Base-by-base conservation (phyloP, 1,140 invertebrate genomes). In the Sipha flava region DNA sequence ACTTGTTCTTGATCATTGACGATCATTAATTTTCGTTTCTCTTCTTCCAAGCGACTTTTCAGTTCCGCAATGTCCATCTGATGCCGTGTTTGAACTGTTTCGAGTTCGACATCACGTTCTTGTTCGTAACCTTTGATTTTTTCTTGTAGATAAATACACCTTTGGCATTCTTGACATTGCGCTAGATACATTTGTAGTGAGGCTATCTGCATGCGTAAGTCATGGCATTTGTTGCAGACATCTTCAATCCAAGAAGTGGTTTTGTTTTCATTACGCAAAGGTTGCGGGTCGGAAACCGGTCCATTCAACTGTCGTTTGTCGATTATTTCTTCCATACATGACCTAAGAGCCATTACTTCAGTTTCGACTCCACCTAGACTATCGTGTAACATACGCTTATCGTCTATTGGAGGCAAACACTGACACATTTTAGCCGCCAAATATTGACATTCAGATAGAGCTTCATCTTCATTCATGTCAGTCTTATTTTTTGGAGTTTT, bases 341-440 rank as follows among this genome's bases (percentile, higher is more conserved):
- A 72, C 18, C 81, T 23, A n/a, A 83, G 49, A 3, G 79, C 66
- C 23, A 68, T 54, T 2, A 83, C 80, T 79, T 83, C 83, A 29
- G 80, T 80, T 7, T 75, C 70, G 18, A 82, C 80, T 37, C 77
- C 80, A 14, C 80, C 81, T 3, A 84, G 47, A 62, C 81, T 72
- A 26, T 82, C 81, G 34, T 81, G 81, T 14, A 83, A 64, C 45
- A 75, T 81, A 21, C 80, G 79, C 14, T 82, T 81, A 43, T 82
- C 81, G 23, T 81, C 80, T 9, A 45, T 1, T 0, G 66, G 79
- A 18, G 80, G 72, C 16, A 83, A 75, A 45, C 90, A 88, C 80
- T 86, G 87, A 64, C 86, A 87, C 83, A 90, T 88, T 81, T 89
- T 89, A 75, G 88, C 88, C 84, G 89, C 90, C 37, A 90, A 85